Evolutionary conservation across 2,113 vertebrate genomes (phyloP).

Genomic region (Pao palembangensis): DNA sequence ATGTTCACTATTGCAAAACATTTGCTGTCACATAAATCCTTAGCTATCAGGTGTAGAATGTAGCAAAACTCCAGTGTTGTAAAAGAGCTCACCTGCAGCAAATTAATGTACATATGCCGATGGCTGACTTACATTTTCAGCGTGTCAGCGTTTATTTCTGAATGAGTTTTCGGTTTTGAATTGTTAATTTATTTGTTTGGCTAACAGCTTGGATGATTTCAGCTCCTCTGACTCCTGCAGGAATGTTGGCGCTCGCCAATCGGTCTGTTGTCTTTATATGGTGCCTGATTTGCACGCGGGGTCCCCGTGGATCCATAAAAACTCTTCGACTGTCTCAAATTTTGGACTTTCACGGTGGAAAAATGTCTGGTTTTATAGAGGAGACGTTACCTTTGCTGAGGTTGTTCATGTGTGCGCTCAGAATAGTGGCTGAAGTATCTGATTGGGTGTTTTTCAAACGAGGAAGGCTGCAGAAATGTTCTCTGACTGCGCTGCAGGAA

Average conservation of each 20-base stretch:
- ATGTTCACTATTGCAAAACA: constrained; percentile 52
- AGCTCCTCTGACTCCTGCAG: constrained; percentile 27
- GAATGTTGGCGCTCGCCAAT: constrained; percentile 42
- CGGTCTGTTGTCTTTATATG: constrained; percentile 40
- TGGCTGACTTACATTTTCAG: no score
- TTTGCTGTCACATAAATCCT: constrained; percentile 10
- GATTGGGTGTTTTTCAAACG: no score
- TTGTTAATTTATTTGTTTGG: constrained; percentile 36
- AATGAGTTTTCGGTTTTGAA: no score
- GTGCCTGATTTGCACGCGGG: constrained; percentile 17
- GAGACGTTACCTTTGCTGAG: no score
- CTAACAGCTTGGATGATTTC: constrained; percentile 17
- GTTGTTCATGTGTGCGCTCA: no score
- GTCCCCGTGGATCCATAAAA: constrained; percentile 11
- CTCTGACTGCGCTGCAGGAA: constrained; percentile 4
- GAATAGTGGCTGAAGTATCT: no score
- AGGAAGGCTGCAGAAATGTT: no score
- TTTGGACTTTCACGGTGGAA: no score
- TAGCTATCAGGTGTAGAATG: constrained; percentile 7
- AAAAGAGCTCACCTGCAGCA: no score
- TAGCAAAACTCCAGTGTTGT: no score
- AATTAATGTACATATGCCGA: no score
- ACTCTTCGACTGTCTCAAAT: constrained; percentile 18
- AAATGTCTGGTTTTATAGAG: no score
- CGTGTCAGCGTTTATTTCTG: not conserved